Evolutionary conservation across 2,113 vertebrate genomes (phyloP).

Genomic region (Rafetus swinhoei): DNA sequence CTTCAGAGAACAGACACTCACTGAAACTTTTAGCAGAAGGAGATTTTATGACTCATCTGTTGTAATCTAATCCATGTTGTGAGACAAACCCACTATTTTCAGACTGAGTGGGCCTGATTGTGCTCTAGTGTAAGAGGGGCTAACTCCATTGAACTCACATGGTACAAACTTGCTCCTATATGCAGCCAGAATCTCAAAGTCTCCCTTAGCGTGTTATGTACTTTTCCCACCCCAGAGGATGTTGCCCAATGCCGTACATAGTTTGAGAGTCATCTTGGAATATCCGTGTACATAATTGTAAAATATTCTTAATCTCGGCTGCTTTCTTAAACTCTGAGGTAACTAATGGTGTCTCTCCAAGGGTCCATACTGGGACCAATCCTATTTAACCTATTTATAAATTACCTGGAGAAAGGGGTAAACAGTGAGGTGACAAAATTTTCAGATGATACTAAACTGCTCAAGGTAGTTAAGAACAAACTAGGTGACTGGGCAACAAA

Average conservation of each 20-base stretch:
- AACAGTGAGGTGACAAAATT: no score
- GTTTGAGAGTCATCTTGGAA: background rate
- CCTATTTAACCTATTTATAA: no score
- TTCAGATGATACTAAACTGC: no score
- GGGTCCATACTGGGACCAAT: no score
- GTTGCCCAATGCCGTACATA: accelerated
- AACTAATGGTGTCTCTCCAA: no score
- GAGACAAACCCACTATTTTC: background rate
- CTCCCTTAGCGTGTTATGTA: background rate
- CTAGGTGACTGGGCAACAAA: no score
- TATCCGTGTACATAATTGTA: background rate
- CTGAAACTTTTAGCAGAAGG: background rate
- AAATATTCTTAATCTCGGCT: background rate
- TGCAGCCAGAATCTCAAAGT: background rate
- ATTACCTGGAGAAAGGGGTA: no score
- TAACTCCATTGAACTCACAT: background rate
- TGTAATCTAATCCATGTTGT: background rate
- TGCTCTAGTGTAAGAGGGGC: background rate
- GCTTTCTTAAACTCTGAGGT: no score
- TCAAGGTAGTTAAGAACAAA: no score
- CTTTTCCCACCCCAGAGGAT: background rate
- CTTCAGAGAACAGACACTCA: background rate
- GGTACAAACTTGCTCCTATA: background rate
- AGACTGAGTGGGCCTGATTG: background rate
- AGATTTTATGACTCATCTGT: background rate